phyloP scores from a whole-genome alignment of 1,140 invertebrate species.

The Paralvinella palmiformis region DNA sequence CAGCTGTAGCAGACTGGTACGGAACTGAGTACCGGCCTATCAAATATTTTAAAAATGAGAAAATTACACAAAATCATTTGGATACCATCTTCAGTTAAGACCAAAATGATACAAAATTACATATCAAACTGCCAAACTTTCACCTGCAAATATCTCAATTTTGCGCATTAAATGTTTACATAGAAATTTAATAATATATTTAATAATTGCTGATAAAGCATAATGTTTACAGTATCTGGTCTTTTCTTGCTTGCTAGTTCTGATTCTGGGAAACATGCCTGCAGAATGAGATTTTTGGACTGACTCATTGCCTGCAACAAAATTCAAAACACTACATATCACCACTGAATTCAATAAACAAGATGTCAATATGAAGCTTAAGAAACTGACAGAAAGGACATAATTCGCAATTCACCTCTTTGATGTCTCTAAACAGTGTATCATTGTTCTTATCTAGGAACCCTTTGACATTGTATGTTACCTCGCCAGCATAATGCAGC shows the following conservation, averaged over 20 bases:
- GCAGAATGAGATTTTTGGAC: slow-evolving; percentile 66
- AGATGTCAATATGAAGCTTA: not conserved
- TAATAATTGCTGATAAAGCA: not conserved
- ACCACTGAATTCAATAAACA: no score
- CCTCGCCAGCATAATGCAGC: slow-evolving; percentile 84
- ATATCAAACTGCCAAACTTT: not conserved
- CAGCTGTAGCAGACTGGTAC: slow-evolving; percentile 73
- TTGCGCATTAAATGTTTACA: slow-evolving; percentile 3
- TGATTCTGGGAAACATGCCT: slow-evolving; percentile 54
- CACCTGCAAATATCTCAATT: no score
- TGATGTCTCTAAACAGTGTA: slow-evolving; percentile 76
- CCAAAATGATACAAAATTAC: not conserved
- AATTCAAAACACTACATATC: not conserved
- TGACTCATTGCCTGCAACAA: slow-evolving; percentile 61
- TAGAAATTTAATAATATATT: slow-evolving; percentile 6
- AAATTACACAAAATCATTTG: not conserved
- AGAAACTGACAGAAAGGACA: not conserved
- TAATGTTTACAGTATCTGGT: slow-evolving; percentile 62
- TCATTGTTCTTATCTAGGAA: slow-evolving; percentile 94
- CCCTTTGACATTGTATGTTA: slow-evolving; percentile 78
- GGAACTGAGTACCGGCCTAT: slow-evolving; percentile 80
- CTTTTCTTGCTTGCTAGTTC: slow-evolving; percentile 73
- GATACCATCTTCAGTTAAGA: not conserved
- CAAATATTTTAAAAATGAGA: slow-evolving; percentile 5
- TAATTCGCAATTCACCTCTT: slow-evolving; percentile 35